A percentile compares a stretch with the other conserved stretches of the same genome.
Conservation (phyloP, 64 coral and sea anemone genomes). For the Cladopsammia gracilis region DNA sequence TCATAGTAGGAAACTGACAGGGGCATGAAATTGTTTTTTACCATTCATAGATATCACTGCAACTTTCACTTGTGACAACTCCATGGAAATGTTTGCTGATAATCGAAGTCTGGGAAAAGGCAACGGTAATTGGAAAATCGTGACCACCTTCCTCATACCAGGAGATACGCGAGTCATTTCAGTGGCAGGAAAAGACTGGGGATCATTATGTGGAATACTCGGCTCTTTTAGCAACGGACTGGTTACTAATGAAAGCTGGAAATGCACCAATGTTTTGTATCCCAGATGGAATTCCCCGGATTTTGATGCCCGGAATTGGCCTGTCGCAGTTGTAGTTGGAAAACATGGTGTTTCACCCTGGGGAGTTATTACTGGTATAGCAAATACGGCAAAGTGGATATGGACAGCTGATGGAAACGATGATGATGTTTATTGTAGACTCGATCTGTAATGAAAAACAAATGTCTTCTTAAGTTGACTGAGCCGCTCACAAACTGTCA, state of each 20-base stretch:
- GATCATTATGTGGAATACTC: not conserved
- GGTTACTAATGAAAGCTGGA: conserved; percentile 10
- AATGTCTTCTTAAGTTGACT: no score
- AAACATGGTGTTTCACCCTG: not conserved
- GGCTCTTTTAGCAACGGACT: conserved; percentile 57
- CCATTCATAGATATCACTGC: not conserved
- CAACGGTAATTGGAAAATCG: not conserved
- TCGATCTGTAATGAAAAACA: not conserved
- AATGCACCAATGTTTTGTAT: not conserved
- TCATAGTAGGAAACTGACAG: no score
- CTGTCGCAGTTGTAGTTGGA: not conserved
- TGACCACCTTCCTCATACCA: not conserved
- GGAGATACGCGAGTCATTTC: not conserved
- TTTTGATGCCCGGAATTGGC: conserved; percentile 33
- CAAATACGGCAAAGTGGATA: not conserved
- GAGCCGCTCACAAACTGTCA: not conserved
- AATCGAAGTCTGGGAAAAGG: not conserved
- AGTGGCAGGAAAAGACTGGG: not conserved
- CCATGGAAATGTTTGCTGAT: conserved; percentile 21
- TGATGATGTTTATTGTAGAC: not conserved
- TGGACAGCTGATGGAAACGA: not conserved
- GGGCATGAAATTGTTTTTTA: no score
- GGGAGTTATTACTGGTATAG: not conserved
- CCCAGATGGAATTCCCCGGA: not conserved
- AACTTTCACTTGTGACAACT: not conserved